phyloP scores from a whole-genome alignment of 2,888 invertebrate species.

The Saturnia pavonia region DNA sequence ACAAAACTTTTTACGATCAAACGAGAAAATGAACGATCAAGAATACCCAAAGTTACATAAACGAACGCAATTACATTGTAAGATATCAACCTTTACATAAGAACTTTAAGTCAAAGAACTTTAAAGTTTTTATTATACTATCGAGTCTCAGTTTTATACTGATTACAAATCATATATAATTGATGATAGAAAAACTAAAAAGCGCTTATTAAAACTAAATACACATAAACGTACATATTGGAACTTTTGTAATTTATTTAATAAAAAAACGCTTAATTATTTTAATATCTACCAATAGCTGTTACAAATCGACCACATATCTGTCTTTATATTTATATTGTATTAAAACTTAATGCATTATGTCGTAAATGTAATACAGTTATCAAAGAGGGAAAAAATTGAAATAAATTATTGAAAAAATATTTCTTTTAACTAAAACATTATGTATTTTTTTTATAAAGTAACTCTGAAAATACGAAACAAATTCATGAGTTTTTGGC shows the following conservation, averaged over 20 bases:
- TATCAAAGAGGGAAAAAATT: neutral
- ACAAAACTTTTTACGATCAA: too few species aligned
- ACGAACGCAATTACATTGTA: neutral
- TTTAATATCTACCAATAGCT: too few species aligned
- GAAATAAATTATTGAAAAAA: neutral
- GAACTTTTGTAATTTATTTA: neutral
- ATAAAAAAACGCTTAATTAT: too few species aligned
- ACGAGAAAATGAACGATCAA: too few species aligned
- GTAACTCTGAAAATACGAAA: neutral
- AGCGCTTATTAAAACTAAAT: neutral
- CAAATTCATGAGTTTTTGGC: too few species aligned
- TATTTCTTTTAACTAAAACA: neutral
- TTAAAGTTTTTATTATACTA: neutral
- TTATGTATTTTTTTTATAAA: neutral
- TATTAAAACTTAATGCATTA: too few species aligned
- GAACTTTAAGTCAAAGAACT: neutral
- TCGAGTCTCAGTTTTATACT: neutral
- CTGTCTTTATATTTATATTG: neutral
- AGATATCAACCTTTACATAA: constrained; percentile 3
- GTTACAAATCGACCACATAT: neutral
- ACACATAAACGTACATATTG: neutral
- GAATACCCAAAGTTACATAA: constrained; percentile 1
- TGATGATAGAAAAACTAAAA: neutral
- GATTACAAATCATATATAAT: neutral
- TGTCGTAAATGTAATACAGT: neutral